phyloP scores from a whole-genome alignment of 2,888 invertebrate genomes.

The Nebria salina region DNA sequence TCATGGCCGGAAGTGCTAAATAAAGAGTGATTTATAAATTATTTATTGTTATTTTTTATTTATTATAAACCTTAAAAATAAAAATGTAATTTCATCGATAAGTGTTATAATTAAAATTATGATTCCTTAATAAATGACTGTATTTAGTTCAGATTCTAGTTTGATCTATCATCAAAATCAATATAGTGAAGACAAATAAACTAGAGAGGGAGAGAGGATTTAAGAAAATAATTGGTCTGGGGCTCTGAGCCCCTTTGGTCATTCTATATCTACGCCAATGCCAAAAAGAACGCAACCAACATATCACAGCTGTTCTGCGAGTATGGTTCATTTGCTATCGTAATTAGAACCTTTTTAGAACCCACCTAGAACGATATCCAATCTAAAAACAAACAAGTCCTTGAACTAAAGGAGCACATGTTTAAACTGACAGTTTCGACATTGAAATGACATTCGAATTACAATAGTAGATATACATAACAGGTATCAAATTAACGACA shows the following conservation, averaged over 20 bases:
- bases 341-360: neutral
- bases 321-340: neutral
- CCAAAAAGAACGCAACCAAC: neutral
- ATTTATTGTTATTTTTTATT: neutral
- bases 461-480: conserved; percentile 21
- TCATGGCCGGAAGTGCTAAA: conserved; percentile 46
- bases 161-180: no score
- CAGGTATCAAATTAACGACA: conserved; percentile 28
- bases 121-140: no score
- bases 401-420: conserved; percentile 6
- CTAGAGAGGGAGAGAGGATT: neutral
- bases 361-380: neutral
- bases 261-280: neutral
- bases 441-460: conserved; percentile 48
- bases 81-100: neutral
- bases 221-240: no score
- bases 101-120: no score
- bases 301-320: neutral
- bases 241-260: neutral
- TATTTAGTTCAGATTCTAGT: no score
- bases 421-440: conserved; percentile 46
- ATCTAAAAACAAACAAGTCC: neutral
- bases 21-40: conserved; percentile 46
- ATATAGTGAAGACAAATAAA: no score
- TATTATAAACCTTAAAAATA: neutral